Percentiles rank a stretch among this genome's conserved stretches.
These are phyloP conservation scores for Parotia lawesii DNA, from an alignment of 2,113 vertebrate species.

Conservation along the genomic window DNA sequence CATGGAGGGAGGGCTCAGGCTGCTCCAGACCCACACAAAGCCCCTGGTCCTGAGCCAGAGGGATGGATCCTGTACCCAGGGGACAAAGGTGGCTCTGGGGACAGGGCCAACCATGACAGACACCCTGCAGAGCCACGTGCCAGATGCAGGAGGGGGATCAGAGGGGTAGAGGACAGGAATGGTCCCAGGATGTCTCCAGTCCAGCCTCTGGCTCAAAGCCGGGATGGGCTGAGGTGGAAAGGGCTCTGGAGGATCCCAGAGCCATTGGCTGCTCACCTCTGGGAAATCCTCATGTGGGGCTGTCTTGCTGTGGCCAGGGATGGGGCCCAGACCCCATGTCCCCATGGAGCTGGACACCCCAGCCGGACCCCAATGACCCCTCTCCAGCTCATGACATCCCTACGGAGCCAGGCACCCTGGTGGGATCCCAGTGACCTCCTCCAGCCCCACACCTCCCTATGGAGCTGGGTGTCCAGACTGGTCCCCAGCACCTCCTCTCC, in stretches of 20 bases:
- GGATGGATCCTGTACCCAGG: neutral
- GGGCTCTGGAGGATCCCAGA: neutral
- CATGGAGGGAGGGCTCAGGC: neutral
- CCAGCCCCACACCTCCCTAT: neutral
- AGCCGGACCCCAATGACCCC: accelerated
- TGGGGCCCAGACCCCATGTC: neutral
- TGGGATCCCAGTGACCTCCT: neutral
- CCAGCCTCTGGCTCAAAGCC: neutral
- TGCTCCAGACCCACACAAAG: neutral
- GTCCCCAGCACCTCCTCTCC: neutral
- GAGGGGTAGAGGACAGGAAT: neutral
- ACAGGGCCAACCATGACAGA: neutral
- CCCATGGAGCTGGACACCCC: neutral
- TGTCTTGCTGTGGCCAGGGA: neutral
- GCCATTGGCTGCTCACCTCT: accelerated
- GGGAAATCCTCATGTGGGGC: neutral
- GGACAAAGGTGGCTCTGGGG: neutral
- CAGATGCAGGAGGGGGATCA: neutral
- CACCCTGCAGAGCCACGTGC: neutral
- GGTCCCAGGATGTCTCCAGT: neutral
- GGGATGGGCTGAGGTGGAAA: neutral
- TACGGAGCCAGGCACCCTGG: neutral
- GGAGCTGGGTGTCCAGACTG: neutral
- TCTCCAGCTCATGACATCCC: neutral
- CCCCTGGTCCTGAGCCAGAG: neutral